These are phyloP conservation scores for Eristalis intricaria DNA, from an alignment of 2,888 invertebrate species.

Conservation along the genomic window DNA sequence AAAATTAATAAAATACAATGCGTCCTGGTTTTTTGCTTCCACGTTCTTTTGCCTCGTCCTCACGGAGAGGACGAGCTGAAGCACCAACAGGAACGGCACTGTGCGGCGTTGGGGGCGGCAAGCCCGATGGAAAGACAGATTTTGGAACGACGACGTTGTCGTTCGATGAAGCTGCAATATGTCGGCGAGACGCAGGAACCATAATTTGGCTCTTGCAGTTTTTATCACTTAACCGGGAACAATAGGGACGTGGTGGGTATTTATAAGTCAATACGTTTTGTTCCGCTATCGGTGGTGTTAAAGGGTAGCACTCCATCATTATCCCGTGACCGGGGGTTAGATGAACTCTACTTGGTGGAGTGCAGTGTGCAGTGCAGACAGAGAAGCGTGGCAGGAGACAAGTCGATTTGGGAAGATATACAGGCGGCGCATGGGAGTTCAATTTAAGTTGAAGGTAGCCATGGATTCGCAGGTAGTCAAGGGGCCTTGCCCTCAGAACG, in stretches of 20 bases:
- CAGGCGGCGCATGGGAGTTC: too few relatives aligned
- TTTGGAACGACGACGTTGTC: conserved; percentile 29
- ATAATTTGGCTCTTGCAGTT: conserved; percentile 62
- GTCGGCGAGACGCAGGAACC: conserved; percentile 24
- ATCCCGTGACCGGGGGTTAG: not conserved
- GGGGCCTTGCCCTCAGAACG: too few relatives aligned
- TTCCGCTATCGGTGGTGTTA: conserved; percentile 22
- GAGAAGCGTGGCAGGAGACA: not conserved
- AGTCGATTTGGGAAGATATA: not conserved
- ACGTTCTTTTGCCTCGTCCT: not conserved
- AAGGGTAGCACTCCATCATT: conserved; percentile 2
- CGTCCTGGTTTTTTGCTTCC: conserved; percentile 41
- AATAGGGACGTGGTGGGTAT: conserved; percentile 23
- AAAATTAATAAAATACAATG: conserved; percentile 67
- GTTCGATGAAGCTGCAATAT: conserved; percentile 8
- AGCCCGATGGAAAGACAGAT: not conserved
- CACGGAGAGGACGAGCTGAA: not conserved
- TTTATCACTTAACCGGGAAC: conserved; percentile 49
- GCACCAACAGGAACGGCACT: not conserved
- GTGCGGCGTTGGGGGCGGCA: not conserved
- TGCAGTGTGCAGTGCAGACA: not conserved
- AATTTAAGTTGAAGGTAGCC: too few relatives aligned
- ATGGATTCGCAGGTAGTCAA: too few relatives aligned
- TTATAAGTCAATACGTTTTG: conserved; percentile 52
- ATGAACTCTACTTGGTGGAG: not conserved